Conservation (phyloP, 2,797 vertebrate species). For the Scleropages formosus region DNA sequence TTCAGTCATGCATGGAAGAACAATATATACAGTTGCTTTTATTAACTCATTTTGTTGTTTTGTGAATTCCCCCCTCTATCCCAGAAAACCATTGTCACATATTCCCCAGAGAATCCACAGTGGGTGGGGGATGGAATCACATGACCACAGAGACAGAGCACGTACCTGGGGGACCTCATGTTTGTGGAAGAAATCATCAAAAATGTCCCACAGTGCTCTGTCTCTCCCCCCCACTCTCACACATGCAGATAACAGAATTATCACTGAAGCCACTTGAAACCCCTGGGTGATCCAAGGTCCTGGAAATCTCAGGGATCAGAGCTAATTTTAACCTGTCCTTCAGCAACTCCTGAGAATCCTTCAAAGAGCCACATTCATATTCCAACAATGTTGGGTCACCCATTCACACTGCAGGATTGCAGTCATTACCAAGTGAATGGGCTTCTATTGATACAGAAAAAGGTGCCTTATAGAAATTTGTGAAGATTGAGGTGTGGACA, state of each 20-base stretch:
- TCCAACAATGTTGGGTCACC: neutral
- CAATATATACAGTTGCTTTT: too few species aligned
- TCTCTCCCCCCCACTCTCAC: slow-evolving; percentile 17
- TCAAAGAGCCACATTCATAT: neutral
- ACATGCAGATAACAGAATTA: slow-evolving; percentile 32
- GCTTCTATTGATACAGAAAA: neutral
- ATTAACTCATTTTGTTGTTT: too few species aligned
- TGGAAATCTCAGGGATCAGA: neutral
- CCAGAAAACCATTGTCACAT: too few species aligned
- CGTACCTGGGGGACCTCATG: neutral
- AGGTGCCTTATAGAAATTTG: neutral
- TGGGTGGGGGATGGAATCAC: too few species aligned
- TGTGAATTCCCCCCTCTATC: too few species aligned
- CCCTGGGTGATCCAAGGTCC: neutral
- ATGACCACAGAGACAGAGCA: neutral
- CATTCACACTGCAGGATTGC: neutral
- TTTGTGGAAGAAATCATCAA: neutral
- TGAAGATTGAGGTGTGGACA: slow-evolving; percentile 43
- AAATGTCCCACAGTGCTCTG: neutral
- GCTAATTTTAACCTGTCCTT: slow-evolving; percentile 17
- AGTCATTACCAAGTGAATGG: neutral
- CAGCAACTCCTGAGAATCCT: neutral
- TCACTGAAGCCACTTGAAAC: neutral
- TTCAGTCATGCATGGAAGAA: too few species aligned
- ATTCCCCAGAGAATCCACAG: too few species aligned